Evolutionary conservation across 2,797 vertebrate genomes (phyloP).

Genomic region (Cossypha caffra): DNA sequence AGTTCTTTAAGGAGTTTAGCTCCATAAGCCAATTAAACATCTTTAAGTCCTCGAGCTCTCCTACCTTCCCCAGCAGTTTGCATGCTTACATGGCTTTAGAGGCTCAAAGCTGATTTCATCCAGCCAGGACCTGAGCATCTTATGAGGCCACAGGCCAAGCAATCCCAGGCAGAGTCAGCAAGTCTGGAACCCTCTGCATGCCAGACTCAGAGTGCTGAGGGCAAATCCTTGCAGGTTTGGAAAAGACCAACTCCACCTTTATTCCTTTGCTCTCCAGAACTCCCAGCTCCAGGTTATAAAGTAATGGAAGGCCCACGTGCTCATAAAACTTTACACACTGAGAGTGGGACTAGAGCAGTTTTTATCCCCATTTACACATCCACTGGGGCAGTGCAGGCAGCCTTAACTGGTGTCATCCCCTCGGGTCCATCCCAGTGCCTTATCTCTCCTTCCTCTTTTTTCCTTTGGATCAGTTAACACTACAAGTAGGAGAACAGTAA

Average conservation of each 20-base stretch:
- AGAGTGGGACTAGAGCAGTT: background rate
- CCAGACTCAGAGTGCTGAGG: background rate
- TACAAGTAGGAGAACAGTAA: background rate
- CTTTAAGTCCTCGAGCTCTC: conserved; percentile 6
- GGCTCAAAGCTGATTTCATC: background rate
- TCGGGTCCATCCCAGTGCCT: fast-evolving
- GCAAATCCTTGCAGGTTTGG: background rate
- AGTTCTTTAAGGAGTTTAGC: conserved; percentile 35
- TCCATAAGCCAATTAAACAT: conserved; percentile 44
- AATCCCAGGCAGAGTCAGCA: background rate
- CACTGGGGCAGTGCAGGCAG: background rate
- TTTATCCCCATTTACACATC: background rate
- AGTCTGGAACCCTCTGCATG: background rate
- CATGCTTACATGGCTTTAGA: background rate
- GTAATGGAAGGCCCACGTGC: background rate
- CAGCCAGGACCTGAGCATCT: background rate
- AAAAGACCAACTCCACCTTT: background rate
- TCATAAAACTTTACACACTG: background rate
- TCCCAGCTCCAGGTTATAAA: background rate
- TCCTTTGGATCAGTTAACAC: background rate
- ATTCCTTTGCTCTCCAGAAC: background rate
- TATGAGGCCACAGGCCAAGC: background rate
- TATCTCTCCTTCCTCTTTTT: background rate
- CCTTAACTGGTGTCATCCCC: background rate
- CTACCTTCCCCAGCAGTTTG: background rate